phyloP scores from a whole-genome alignment of 2,888 invertebrate genomes.

The Apomyelois bistriatella region DNA sequence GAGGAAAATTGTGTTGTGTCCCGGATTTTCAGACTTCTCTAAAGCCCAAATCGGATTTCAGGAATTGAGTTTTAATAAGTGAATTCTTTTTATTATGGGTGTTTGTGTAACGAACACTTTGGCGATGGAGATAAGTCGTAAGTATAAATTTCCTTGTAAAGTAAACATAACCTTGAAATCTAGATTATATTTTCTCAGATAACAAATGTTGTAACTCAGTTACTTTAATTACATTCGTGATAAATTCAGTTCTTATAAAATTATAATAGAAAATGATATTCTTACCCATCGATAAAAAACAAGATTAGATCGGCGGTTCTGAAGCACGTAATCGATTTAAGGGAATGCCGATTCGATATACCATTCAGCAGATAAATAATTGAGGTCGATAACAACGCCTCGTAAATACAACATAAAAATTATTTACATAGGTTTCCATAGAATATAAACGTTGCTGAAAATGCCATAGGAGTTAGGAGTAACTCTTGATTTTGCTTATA shows the following conservation, averaged over 20 bases:
- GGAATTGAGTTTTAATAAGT: conserved; percentile 19
- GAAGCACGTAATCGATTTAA: conserved; percentile 4
- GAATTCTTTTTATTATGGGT: conserved; percentile 44
- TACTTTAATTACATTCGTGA: not conserved
- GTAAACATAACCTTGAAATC: not conserved
- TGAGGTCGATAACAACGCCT: not conserved
- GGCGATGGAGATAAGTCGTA: conserved; percentile 71
- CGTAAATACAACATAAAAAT: too few relatives aligned
- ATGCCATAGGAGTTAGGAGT: too few relatives aligned
- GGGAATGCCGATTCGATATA: not conserved
- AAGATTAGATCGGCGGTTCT: not conserved
- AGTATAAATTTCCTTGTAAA: conserved; percentile 33
- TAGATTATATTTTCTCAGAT: not conserved
- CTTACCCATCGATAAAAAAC: not conserved
- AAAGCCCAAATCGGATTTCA: not conserved
- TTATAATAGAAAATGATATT: not conserved
- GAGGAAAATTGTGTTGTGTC: conserved; percentile 30
- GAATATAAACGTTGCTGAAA: too few relatives aligned
- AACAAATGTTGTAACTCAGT: not conserved
- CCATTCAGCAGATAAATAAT: conserved; percentile 1
- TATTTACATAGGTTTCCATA: too few relatives aligned
- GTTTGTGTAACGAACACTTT: conserved; percentile 63
- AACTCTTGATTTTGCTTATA: too few relatives aligned
- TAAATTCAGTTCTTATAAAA: not conserved
- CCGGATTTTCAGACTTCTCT: conserved; percentile 17